Base-by-base conservation (phyloP, 2,797 vertebrate species). In the Aselliscus stoliczkanus region DNA sequence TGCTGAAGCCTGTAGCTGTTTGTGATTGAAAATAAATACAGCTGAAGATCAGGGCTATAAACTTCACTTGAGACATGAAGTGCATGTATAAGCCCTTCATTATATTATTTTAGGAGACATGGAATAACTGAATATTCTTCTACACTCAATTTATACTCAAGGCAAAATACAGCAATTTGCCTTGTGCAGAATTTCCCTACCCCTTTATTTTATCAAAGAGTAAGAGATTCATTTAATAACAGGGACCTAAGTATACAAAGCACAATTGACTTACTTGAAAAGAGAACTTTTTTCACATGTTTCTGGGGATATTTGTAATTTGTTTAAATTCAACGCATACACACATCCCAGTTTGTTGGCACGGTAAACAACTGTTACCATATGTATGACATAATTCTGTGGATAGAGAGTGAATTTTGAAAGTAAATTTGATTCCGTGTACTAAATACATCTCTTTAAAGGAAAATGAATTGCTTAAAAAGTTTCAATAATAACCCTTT, bases 271-370 rank as follows among this genome's bases (percentile, higher is more conserved):
- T 96, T 92, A 69, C 92, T 90, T 62, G 70, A 58, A 87, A 87
- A 92, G 47, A 85, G 42, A 94, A 72, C 60, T 81, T 80, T 90
- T 94, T 91, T 87, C 79, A 90, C 54, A 70, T 87, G 72, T 95
- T 92, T 72, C 52, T 90, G 62, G 88, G 72, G 37, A 72, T 83
- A 17, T 94, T 93, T 94, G 34, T 83, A 90, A 83, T 93, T 91
- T 89, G 81, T 95, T 90, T 97, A 56, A 62, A 79, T 44, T 67
- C 87, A 91, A 89, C 67, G 82, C 52, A 97, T 96, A 95, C 90
- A 94, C 90, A 92, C 70, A 80, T 70, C 70, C 70, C 39, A 42
- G 42, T 88, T 84, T 96, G 56, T 72, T 96, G 93, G 73, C 87
- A 93, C 65, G 83, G 96, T 95, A 92, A 93, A 82, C 65, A 94